Evolutionary conservation across 1,140 invertebrate genomes (phyloP), one percentile per base, ranked within the genome.

Genomic region (Ceratosolen solmsi): DNA sequence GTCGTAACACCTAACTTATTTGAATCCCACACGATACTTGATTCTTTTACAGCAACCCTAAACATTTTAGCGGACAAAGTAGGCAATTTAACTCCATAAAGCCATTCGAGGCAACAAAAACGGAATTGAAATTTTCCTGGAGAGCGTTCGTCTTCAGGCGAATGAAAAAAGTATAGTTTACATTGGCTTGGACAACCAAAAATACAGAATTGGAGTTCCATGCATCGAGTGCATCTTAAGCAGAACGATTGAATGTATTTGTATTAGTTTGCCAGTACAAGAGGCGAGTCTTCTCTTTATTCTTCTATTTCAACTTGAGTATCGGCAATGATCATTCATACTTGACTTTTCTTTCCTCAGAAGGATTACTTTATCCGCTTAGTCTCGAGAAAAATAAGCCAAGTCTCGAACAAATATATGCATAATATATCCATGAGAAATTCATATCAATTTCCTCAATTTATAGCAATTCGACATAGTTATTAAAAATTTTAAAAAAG

Each of bases 111-210:
- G 72, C 83, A 46, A 51, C 33, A 63, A 85, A 87, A 87, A 88
- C 85, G 84, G 85, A 85, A 89, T 89, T 89, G 86, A 85, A 88
- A 87, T 89, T 88, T 88, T 80, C 83, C 83, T 51, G 65, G 54
- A 20, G 65, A 20, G 27, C 68, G 58, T 58, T 82, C 60, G 54
- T 75, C 74, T 68, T 72, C 30, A 56, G 79, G 63, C 38, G 25
- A 73, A 17, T 60, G 41, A 33, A 65, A 25, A n/a, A 71, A 20
- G 25, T 30, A 20, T 30, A 27, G 70, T 49, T 38, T 81, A 56
- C 63, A 20, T 30, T 74, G 36, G 72, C 73, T 83, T 78, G 70
- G 17, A 9, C 38, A n/a, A 30, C n/a, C 2, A 20, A 30, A 72
- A 71, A 68, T 41, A 68, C 17, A 60, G 30, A 33, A 15, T 15